These are phyloP conservation scores for Chloroclystis v-ata DNA, from an alignment of 2,888 invertebrate genomes.

Conservation along the genomic window DNA sequence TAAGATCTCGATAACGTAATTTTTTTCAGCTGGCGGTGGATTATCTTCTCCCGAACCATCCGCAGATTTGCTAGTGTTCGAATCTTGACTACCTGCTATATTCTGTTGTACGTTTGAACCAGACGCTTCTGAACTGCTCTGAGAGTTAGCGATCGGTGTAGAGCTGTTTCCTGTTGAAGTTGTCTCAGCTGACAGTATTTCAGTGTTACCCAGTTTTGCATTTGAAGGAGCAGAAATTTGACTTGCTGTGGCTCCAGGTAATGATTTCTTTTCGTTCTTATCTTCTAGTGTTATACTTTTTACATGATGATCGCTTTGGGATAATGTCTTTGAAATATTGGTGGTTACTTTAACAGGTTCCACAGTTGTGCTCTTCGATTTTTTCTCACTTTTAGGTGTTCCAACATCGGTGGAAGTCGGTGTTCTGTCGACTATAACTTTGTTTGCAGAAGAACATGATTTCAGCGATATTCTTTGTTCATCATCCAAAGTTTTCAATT, in stretches of 20 bases:
- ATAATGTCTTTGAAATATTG: no score
- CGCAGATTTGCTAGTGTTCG: neutral
- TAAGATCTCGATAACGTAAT: constrained; percentile 3
- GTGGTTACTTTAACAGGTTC: no score
- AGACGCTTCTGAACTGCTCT: neutral
- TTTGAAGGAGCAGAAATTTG: neutral
- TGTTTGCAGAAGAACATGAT: no score
- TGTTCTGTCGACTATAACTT: neutral
- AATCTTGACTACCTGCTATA: neutral
- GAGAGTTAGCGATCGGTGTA: neutral
- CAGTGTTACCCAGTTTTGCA: neutral
- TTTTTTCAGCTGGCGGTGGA: constrained; percentile 1
- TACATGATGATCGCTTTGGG: no score
- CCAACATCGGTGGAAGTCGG: neutral
- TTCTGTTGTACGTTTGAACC: neutral
- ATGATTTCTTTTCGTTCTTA: no score
- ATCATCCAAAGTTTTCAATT: no score
- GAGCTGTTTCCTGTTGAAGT: neutral
- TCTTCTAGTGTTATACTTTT: no score
- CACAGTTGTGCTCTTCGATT: no score
- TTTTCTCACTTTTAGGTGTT: neutral
- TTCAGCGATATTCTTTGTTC: no score
- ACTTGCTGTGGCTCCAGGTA: neutral
- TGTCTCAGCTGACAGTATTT: neutral
- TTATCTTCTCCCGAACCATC: constrained; percentile 5